Evolutionary conservation across 2,113 vertebrate species (phyloP).

Genomic region (Numida meleagris): DNA sequence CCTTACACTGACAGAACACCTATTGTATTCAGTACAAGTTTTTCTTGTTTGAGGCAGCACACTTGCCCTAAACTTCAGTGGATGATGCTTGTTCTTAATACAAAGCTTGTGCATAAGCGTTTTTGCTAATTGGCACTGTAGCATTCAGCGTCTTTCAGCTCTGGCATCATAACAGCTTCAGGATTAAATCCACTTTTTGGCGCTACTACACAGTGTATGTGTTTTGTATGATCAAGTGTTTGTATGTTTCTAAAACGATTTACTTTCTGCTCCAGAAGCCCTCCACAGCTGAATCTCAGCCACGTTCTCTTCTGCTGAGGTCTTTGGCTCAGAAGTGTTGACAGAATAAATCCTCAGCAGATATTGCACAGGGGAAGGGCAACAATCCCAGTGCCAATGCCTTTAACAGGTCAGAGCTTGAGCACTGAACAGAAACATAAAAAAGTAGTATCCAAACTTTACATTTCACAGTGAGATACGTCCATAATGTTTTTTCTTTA

Average conservation of each 20-base stretch:
- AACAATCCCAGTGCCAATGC: neutral
- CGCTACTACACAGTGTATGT: neutral
- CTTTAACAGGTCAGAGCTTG: neutral
- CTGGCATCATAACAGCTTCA: neutral
- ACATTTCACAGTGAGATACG: neutral
- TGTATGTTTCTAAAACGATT: neutral
- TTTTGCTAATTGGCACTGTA: neutral
- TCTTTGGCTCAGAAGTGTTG: neutral
- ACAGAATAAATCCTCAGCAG: neutral
- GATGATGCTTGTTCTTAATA: neutral
- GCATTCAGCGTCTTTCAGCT: neutral
- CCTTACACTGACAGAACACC: constrained; percentile 1
- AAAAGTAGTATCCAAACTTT: neutral
- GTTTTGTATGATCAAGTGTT: neutral
- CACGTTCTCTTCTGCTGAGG: neutral
- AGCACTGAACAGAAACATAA: neutral
- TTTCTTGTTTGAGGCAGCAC: constrained; percentile 5
- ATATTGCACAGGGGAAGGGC: neutral
- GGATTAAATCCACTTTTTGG: neutral
- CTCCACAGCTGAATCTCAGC: neutral
- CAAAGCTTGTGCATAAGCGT: neutral
- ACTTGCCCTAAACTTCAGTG: neutral
- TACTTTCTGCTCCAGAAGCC: neutral
- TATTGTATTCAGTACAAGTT: constrained; percentile 25
- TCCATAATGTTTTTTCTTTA: neutral